A percentile compares a stretch with the other conserved stretches of the same genome.
Evolutionary conservation across 2,888 invertebrate genomes (phyloP).

Genomic region (Tinea pellionella): DNA sequence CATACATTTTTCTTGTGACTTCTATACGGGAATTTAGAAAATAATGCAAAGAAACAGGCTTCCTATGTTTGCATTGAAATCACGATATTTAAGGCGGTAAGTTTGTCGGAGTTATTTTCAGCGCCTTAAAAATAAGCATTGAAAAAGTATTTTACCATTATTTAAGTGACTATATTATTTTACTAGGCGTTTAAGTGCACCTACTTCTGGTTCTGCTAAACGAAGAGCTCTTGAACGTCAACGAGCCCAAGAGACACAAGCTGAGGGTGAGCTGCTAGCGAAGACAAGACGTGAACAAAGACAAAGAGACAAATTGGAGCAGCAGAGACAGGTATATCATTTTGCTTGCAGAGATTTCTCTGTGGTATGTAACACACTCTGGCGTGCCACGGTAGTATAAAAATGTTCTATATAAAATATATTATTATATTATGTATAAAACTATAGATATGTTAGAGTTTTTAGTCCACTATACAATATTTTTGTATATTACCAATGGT

Average conservation of each 20-base stretch:
- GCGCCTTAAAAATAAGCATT: not conserved
- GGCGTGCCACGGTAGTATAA: too few relatives aligned
- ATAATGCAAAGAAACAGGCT: not conserved
- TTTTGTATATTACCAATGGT: too few relatives aligned
- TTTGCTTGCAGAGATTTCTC: too few relatives aligned
- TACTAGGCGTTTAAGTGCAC: slow-evolving; percentile 44
- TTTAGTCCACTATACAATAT: too few relatives aligned
- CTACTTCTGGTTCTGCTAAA: slow-evolving; percentile 49
- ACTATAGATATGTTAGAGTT: too few relatives aligned
- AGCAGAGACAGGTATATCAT: slow-evolving; percentile 38
- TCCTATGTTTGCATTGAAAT: slow-evolving; percentile 51
- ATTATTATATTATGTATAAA: too few relatives aligned
- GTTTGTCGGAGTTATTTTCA: slow-evolving; percentile 17
- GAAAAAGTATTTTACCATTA: not conserved
- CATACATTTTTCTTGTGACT: not conserved
- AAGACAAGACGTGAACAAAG: slow-evolving; percentile 35
- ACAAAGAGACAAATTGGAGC: slow-evolving; percentile 35
- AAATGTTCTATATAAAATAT: too few relatives aligned
- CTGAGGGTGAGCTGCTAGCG: slow-evolving; percentile 48
- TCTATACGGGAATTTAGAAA: not conserved
- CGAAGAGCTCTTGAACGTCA: slow-evolving; percentile 42
- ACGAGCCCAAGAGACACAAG: slow-evolving; percentile 41
- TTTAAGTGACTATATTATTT: not conserved
- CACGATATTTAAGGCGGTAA: slow-evolving; percentile 54
- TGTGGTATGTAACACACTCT: too few relatives aligned